These are phyloP conservation scores for Mobula hypostoma DNA, from an alignment of 2,113 vertebrate species.

Conservation along the genomic window DNA sequence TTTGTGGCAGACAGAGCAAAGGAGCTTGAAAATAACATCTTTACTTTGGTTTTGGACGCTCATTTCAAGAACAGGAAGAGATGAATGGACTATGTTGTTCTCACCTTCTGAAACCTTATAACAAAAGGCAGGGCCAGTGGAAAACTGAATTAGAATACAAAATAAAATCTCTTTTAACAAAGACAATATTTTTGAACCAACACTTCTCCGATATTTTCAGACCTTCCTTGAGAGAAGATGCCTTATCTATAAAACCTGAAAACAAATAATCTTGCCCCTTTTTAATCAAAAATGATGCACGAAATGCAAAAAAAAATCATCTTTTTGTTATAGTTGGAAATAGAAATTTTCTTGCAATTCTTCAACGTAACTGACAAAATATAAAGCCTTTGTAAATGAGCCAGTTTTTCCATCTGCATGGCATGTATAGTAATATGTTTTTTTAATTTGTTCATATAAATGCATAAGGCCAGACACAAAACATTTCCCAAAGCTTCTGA, in stretches of 20 bases:
- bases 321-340: not conserved
- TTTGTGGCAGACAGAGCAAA: too few relatives aligned
- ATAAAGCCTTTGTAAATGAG: not conserved
- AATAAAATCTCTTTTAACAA: not conserved
- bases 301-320: not conserved
- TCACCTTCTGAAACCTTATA: not conserved
- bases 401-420: not conserved
- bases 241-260: not conserved
- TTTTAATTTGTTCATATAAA: not conserved
- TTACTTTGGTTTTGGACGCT: not conserved
- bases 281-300: not conserved
- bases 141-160: not conserved
- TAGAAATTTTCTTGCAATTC: not conserved
- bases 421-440: not conserved
- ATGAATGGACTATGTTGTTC: not conserved
- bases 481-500: slow-evolving; percentile 3
- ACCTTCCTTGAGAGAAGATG: not conserved
- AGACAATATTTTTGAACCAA: not conserved
- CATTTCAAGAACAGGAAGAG: not conserved
- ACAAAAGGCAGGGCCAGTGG: not conserved
- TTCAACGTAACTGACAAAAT: not conserved
- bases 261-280: not conserved
- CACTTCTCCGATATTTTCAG: not conserved
- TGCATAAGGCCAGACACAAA: not conserved
- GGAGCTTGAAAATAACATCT: too few relatives aligned